phyloP scores from a whole-genome alignment of 2,797 vertebrate genomes.

The Chelmon rostratus region DNA sequence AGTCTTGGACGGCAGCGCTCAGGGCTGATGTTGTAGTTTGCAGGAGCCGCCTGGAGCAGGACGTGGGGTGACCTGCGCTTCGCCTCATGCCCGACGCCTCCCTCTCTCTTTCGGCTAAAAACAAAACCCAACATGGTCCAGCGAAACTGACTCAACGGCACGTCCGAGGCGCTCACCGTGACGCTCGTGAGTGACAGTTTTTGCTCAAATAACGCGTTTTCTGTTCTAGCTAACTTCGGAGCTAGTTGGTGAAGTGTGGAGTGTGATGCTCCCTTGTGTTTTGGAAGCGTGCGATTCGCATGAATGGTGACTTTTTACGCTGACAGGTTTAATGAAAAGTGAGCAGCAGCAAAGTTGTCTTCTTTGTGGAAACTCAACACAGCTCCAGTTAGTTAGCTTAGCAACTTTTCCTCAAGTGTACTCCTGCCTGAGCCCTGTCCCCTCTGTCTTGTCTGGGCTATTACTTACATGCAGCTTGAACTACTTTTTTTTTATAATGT shows the following conservation, averaged over 20 bases:
- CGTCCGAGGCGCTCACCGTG: slow-evolving; percentile 46
- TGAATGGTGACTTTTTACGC: neutral
- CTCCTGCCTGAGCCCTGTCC: slow-evolving; percentile 21
- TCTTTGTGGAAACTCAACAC: slow-evolving; percentile 12
- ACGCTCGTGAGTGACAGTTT: slow-evolving; percentile 76
- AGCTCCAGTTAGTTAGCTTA: slow-evolving; percentile 63
- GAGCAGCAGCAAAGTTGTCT: neutral
- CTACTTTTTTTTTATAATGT: neutral
- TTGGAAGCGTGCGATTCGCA: slow-evolving; percentile 21
- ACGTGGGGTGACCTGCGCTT: slow-evolving; percentile 45
- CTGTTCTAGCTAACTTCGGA: slow-evolving; percentile 25
- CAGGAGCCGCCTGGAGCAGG: slow-evolving; percentile 48
- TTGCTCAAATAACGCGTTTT: slow-evolving; percentile 37
- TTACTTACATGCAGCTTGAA: slow-evolving; percentile 19
- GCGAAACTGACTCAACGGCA: slow-evolving; percentile 49
- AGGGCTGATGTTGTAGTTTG: slow-evolving; percentile 72
- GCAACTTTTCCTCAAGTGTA: slow-evolving; percentile 70
- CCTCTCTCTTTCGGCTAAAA: slow-evolving; percentile 27
- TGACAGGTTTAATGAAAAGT: neutral
- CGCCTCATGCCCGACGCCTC: slow-evolving; percentile 48
- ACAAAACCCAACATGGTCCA: slow-evolving; percentile 56
- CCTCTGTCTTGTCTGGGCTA: slow-evolving; percentile 52
- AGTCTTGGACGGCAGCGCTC: slow-evolving; percentile 60
- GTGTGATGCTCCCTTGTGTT: slow-evolving; percentile 23
- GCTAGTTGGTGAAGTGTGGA: slow-evolving; percentile 8